Evolutionary conservation across 2,113 vertebrate genomes (phyloP).

Genomic region (Coracopsis vasa): DNA sequence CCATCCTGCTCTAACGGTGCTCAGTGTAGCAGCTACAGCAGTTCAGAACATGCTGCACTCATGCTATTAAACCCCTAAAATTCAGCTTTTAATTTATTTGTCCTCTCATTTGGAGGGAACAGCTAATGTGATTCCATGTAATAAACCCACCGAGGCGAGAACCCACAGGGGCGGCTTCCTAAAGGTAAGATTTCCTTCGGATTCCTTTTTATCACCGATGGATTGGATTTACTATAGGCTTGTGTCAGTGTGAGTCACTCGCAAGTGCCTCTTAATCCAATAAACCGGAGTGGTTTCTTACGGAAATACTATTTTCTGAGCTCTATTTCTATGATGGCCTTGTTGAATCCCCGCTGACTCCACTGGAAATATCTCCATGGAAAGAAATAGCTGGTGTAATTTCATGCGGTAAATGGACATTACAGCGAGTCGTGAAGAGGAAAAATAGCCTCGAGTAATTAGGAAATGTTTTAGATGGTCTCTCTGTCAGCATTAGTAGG

Average conservation of each 20-base stretch:
- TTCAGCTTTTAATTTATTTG: slow-evolving; percentile 5
- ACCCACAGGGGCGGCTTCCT: not conserved
- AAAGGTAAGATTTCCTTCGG: slow-evolving; percentile 30
- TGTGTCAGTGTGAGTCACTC: slow-evolving; percentile 48
- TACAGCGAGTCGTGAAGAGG: not conserved
- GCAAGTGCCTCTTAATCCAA: slow-evolving; percentile 55
- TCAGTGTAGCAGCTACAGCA: not conserved
- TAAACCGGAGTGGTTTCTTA: slow-evolving; percentile 45
- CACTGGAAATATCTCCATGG: slow-evolving; percentile 1
- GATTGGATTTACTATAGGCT: slow-evolving; percentile 38
- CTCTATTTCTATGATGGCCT: slow-evolving; percentile 39
- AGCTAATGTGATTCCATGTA: not conserved
- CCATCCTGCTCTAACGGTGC: not conserved
- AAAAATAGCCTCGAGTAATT: slow-evolving; percentile 7
- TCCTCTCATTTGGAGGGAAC: not conserved
- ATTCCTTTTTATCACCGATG: not conserved
- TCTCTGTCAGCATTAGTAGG: not conserved
- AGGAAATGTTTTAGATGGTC: not conserved
- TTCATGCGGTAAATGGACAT: not conserved
- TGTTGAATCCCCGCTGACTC: not conserved
- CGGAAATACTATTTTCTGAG: slow-evolving; percentile 35
- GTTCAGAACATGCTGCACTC: not conserved
- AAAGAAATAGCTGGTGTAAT: not conserved
- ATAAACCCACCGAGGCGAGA: not conserved
- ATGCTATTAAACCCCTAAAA: not conserved